Conservation (phyloP, 23 tunicate species). For the Halocynthia aurantium region DNA sequence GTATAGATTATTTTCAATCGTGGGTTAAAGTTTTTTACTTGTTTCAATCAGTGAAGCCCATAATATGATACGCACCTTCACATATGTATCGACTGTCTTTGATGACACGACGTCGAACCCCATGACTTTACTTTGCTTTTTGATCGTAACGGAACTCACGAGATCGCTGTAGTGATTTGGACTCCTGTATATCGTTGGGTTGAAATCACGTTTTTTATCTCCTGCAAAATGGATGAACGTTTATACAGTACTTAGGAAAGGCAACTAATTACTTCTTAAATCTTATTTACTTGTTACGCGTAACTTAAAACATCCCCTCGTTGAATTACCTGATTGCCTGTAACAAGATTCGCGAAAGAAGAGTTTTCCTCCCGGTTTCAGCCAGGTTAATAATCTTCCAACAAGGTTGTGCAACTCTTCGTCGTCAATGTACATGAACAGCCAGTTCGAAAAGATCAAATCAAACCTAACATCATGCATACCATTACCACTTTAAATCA, state of each 20-base stretch:
- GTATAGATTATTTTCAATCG: too few species aligned
- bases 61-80: slow-evolving; percentile 1
- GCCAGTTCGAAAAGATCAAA: slow-evolving; percentile 35
- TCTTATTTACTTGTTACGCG: too few species aligned
- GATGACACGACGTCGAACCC: slow-evolving; percentile 25
- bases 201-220: slow-evolving; percentile 15
- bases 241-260: too few species aligned
- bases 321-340: slow-evolving; percentile 19
- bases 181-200: slow-evolving; percentile 30
- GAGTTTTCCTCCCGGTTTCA: slow-evolving; percentile 17
- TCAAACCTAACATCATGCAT: slow-evolving; percentile 2
- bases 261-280: too few species aligned
- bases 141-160: background rate
- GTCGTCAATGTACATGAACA: slow-evolving; percentile 29
- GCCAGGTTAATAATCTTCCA: slow-evolving; percentile 23
- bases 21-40: too few species aligned
- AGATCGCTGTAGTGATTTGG: slow-evolving; percentile 12
- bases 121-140: slow-evolving; percentile 1
- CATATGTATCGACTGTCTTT: slow-evolving; percentile 19
- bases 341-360: slow-evolving; percentile 30
- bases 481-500: too few species aligned
- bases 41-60: background rate
- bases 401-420: slow-evolving; percentile 15
- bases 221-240: slow-evolving; percentile 4
- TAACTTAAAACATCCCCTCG: too few species aligned